phyloP scores from a whole-genome alignment of 2,113 vertebrate genomes.

The Catharus bicknelli region DNA sequence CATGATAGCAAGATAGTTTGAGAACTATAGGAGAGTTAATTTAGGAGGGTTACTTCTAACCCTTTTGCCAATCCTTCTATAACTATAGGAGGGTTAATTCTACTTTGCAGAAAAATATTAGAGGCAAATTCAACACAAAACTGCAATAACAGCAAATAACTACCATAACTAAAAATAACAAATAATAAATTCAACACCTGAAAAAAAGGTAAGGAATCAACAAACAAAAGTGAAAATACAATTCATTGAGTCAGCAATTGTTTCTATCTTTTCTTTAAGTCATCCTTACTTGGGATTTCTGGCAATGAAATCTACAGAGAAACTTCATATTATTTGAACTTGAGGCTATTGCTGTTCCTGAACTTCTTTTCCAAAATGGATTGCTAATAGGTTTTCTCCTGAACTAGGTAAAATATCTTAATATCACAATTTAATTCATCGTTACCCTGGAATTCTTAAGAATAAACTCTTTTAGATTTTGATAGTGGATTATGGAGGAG shows the following conservation, averaged over 20 bases:
- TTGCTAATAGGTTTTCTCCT: not conserved
- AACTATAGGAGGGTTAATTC: not conserved
- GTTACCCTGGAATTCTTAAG: not conserved
- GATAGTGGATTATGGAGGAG: not conserved
- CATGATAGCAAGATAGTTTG: not conserved
- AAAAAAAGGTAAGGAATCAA: not conserved
- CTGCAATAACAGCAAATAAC: not conserved
- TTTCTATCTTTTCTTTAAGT: not conserved
- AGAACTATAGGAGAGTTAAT: not conserved
- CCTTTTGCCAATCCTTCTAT: not conserved
- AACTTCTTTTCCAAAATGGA: not conserved
- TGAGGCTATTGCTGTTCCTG: not conserved
- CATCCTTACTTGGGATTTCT: not conserved
- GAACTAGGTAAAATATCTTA: not conserved
- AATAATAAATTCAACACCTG: not conserved
- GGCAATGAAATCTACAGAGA: not conserved
- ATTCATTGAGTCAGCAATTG: not conserved
- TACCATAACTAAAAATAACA: not conserved
- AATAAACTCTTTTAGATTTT: not conserved
- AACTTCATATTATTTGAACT: not conserved
- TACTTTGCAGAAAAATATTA: not conserved
- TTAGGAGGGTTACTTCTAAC: not conserved
- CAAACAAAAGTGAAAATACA: not conserved
- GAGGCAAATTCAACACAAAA: not conserved
- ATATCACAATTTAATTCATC: not conserved